A percentile compares a stretch with the other conserved stretches of the same genome.
These are phyloP conservation scores for Platynereis dumerilii DNA, from an alignment of 2,888 invertebrate genomes.

Conservation along the genomic window DNA sequence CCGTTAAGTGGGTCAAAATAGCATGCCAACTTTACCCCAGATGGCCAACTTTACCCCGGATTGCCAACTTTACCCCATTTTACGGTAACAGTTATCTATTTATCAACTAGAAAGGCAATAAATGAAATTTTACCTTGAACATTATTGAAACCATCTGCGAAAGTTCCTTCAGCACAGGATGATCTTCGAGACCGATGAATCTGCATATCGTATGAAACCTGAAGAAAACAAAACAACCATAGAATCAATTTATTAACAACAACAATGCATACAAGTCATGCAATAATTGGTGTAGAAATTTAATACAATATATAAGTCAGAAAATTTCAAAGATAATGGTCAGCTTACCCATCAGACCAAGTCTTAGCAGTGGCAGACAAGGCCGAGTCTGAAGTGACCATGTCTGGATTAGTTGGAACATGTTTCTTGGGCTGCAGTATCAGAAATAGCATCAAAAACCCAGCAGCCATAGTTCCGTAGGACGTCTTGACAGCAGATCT, in stretches of 20 bases:
- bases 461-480: background rate
- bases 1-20: too few species aligned
- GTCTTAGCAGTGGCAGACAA: conserved; percentile 6
- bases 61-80: too few species aligned
- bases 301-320: too few species aligned
- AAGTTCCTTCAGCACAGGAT: conserved; percentile 13
- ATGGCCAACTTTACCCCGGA: too few species aligned
- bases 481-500: conserved; percentile 6
- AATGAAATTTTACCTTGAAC: conserved; percentile 23
- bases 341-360: conserved; percentile 6
- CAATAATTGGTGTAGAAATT: too few species aligned
- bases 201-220: conserved; percentile 13
- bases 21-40: too few species aligned
- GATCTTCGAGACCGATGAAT: conserved; percentile 16
- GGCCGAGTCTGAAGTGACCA: conserved; percentile 11
- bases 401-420: background rate
- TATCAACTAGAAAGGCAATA: too few species aligned
- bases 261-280: too few species aligned
- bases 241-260: too few species aligned
- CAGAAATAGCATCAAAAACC: conserved; percentile 3
- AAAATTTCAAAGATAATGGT: too few species aligned
- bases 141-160: conserved; percentile 11
- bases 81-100: too few species aligned
- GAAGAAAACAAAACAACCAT: background rate
- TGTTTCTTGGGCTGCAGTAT: background rate